Evolutionary conservation across 2,888 invertebrate genomes (phyloP).

Genomic region (Diachrysia chrysitis): DNA sequence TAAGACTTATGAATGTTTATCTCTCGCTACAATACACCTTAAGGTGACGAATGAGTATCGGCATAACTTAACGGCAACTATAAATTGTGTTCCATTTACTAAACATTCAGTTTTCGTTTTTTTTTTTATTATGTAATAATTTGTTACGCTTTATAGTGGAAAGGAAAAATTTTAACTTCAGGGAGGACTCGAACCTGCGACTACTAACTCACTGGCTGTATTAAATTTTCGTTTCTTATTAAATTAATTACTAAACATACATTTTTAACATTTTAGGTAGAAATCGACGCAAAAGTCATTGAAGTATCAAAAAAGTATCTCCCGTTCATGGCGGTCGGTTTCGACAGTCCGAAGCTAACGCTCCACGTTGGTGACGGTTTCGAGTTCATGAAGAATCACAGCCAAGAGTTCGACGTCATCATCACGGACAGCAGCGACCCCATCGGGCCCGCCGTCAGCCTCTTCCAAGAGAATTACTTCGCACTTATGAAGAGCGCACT

Average conservation of each 20-base stretch:
- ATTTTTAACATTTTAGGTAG: conserved; percentile 91
- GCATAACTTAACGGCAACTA: too few species aligned
- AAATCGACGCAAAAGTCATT: conserved; percentile 98
- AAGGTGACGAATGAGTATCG: too few species aligned
- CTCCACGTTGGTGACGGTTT: conserved; percentile 98
- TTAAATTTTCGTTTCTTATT: not conserved
- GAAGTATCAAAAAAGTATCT: conserved; percentile 96
- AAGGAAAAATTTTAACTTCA: too few species aligned
- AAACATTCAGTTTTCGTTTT: too few species aligned
- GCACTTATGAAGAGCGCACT: conserved; percentile 95
- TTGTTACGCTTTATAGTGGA: too few species aligned
- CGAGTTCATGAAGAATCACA: conserved; percentile 96
- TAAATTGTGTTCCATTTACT: too few species aligned
- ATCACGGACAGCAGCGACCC: conserved; percentile 99
- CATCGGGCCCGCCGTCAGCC: conserved; percentile 93
- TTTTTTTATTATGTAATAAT: too few species aligned
- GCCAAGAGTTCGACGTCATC: conserved; percentile 97
- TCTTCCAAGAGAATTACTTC: conserved; percentile 95
- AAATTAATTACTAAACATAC: not conserved
- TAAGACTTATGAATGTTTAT: too few species aligned
- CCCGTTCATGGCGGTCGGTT: conserved; percentile 97
- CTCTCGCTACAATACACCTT: too few species aligned
- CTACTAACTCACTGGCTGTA: too few species aligned
- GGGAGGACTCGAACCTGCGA: too few species aligned
- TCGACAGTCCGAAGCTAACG: conserved; percentile 94